These are phyloP conservation scores for Staurois parvus DNA, from an alignment of 2,797 vertebrate species.

Conservation along the genomic window DNA sequence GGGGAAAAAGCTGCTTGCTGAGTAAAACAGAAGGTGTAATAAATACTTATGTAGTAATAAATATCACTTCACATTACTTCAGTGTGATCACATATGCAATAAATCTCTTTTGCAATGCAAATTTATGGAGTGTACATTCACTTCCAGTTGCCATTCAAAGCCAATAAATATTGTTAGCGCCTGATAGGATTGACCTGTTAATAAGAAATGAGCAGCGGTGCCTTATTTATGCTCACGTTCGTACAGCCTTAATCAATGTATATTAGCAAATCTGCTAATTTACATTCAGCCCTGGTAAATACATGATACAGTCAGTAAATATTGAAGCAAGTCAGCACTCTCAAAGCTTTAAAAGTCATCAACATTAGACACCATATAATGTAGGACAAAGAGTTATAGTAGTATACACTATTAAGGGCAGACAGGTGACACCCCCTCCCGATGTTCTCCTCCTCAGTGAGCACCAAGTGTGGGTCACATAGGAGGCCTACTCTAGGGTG, in stretches of 20 bases:
- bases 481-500: too few relatives aligned
- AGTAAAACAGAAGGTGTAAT: background rate
- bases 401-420: background rate
- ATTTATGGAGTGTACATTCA: constrained; percentile 38
- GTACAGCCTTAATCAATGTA: constrained; percentile 19
- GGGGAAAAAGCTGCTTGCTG: background rate
- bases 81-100: constrained; percentile 24
- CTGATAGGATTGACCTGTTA: constrained; percentile 34
- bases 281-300: background rate
- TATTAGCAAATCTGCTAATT: constrained; percentile 32
- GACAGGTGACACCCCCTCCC: too few relatives aligned
- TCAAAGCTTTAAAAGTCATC: background rate
- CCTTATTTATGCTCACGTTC: constrained; percentile 31
- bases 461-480: too few relatives aligned
- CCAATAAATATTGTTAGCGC: constrained; percentile 29
- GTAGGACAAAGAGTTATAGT: too few relatives aligned
- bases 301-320: constrained; percentile 5
- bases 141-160: constrained; percentile 13
- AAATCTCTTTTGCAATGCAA: constrained; percentile 8
- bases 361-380: background rate
- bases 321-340: constrained; percentile 9
- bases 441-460: too few relatives aligned
- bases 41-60: constrained; percentile 17
- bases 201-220: constrained; percentile 20
- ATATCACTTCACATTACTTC: background rate